Conservation (phyloP, 2,113 vertebrate species). For the Dicerorhinus sumatrensis region DNA sequence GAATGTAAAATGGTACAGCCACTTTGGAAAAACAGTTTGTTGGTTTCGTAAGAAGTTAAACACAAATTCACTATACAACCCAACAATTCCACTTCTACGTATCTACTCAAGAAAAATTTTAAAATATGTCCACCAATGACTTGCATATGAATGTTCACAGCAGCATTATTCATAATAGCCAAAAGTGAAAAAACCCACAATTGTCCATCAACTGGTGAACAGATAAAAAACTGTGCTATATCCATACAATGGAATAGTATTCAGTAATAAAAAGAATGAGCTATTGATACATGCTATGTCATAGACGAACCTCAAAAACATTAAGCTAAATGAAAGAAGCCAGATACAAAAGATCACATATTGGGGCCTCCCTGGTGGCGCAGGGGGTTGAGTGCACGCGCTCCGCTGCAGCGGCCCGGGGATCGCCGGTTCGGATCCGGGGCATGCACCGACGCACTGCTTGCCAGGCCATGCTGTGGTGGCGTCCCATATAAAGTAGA, state of each 20-base stretch:
- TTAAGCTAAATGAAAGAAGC: background rate
- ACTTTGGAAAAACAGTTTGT: background rate
- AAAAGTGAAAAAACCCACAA: background rate
- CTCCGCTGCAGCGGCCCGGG: no score
- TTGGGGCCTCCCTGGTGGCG: no score
- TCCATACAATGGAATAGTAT: background rate
- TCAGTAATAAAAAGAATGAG: background rate
- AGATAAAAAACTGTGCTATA: background rate
- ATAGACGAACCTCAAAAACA: background rate
- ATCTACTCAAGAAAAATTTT: background rate
- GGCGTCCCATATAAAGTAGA: no score
- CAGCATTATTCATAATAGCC: background rate
- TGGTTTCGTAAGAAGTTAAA: background rate
- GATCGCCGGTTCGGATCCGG: no score
- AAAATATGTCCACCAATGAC: background rate
- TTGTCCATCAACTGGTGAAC: background rate
- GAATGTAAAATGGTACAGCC: background rate
- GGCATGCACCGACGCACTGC: no score
- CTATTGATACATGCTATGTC: background rate
- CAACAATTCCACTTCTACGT: background rate
- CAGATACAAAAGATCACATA: background rate
- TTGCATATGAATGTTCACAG: background rate
- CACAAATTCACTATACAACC: background rate
- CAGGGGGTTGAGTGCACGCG: no score
- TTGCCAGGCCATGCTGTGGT: no score